Evolutionary conservation across 2,888 invertebrate genomes (phyloP).

Genomic region (Entomobrya multifasciata): DNA sequence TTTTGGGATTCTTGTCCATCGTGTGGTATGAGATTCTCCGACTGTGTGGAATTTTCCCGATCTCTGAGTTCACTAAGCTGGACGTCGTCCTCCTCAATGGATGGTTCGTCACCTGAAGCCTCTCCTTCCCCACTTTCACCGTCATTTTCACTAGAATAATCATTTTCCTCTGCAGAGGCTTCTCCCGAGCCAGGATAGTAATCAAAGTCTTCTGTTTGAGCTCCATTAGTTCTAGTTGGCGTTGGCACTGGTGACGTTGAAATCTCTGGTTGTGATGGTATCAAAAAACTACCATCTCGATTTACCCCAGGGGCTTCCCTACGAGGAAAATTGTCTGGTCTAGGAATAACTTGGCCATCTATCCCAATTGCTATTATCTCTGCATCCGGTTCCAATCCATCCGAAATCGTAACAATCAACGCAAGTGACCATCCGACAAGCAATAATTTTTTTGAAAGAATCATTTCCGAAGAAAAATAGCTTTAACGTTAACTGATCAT

Average conservation of each 20-base stretch:
- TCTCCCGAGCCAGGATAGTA: constrained; percentile 12
- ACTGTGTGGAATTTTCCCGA: background rate
- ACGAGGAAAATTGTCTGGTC: background rate
- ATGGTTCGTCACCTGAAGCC: constrained; percentile 30
- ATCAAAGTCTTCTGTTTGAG: constrained; percentile 61
- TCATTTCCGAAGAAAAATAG: background rate
- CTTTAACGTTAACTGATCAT: background rate
- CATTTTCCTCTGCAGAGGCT: constrained; percentile 47
- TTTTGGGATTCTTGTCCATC: constrained; percentile 69
- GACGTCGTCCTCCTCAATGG: constrained; percentile 60
- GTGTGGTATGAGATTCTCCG: constrained; percentile 35
- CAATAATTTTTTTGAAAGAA: background rate
- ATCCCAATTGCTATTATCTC: constrained; percentile 45
- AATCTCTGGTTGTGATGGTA: background rate
- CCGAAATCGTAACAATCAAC: background rate
- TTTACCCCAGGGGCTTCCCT: no score
- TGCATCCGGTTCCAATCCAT: constrained; percentile 44
- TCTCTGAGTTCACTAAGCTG: constrained; percentile 22
- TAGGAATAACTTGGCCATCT: constrained; percentile 37
- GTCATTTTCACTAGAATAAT: constrained; percentile 49
- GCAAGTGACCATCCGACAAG: background rate
- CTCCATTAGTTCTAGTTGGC: constrained; percentile 41
- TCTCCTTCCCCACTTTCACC: constrained; percentile 24
- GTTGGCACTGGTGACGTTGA: constrained; percentile 49
- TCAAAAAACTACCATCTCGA: no score